A percentile compares a stretch with the other conserved stretches of the same genome.
phyloP scores from a whole-genome alignment of 1,140 invertebrate species.

The Chymomyza costata region DNA sequence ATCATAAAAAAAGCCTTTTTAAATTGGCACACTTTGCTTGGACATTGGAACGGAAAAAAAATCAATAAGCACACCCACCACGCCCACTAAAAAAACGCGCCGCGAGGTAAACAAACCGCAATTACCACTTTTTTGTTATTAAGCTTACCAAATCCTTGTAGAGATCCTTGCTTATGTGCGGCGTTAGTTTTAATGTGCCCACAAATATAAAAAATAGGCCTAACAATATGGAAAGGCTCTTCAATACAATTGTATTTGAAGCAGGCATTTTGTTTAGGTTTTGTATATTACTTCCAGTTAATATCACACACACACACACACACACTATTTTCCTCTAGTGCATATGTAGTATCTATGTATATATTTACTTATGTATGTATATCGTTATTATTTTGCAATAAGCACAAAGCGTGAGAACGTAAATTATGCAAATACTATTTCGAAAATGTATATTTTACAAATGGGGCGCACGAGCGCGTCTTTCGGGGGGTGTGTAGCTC shows the following conservation, averaged over 20 bases:
- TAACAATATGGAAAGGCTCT: constrained; percentile 91
- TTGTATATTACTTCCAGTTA: constrained; percentile 7
- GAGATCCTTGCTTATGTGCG: constrained; percentile 93
- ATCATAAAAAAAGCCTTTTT: too few relatives aligned
- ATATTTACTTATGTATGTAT: too few relatives aligned
- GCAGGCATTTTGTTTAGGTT: constrained; percentile 55
- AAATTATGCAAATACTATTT: constrained; percentile 24
- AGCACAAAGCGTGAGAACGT: constrained; percentile 15
- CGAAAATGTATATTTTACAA: constrained; percentile 37
- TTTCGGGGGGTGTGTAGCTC: constrained; percentile 15
- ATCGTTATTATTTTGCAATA: too few relatives aligned
- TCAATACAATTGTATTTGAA: constrained; percentile 85
- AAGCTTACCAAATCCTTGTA: constrained; percentile 95
- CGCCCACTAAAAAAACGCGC: constrained; percentile 4
- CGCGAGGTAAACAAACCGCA: too few relatives aligned
- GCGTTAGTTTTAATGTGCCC: constrained; percentile 93
- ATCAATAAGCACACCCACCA: constrained; percentile 30
- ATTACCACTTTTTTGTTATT: constrained; percentile 24
- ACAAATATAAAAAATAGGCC: constrained; percentile 97
- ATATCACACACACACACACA: constrained; percentile 7
- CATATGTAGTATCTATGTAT: too few relatives aligned
- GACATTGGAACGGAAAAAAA: too few relatives aligned
- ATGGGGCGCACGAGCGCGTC: constrained; percentile 21
- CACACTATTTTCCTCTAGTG: too few relatives aligned
- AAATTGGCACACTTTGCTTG: too few relatives aligned